Percentiles rank a stretch among this genome's conserved stretches.
Evolutionary conservation across 2,888 invertebrate species (phyloP).

Genomic region (Hetaerina titia): DNA sequence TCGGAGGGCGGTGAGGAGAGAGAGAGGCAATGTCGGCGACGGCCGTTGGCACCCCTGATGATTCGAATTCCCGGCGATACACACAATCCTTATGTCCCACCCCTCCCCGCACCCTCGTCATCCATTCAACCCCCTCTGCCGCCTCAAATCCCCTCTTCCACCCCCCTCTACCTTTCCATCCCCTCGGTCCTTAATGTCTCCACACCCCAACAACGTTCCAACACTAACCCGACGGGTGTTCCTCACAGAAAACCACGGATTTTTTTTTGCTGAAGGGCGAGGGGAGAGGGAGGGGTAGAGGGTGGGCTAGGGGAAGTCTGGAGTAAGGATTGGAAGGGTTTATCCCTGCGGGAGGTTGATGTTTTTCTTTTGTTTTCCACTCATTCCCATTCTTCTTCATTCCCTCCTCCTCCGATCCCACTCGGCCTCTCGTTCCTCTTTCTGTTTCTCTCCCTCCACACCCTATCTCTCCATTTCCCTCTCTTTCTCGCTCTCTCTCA

Average conservation of each 20-base stretch:
- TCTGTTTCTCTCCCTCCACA: neutral
- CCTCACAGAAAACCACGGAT: constrained; percentile 19
- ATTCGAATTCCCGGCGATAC: constrained; percentile 44
- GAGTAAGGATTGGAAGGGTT: constrained; percentile 27
- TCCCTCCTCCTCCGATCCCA: no score
- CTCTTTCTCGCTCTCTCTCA: neutral
- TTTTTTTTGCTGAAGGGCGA: neutral
- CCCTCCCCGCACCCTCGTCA: neutral
- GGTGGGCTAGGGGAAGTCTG: neutral
- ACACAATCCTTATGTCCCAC: neutral
- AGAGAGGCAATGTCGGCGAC: neutral
- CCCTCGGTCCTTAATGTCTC: neutral
- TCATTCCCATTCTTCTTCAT: neutral
- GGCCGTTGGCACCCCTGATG: constrained; percentile 60
- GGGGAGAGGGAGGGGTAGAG: constrained; percentile 23
- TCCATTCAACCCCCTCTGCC: neutral
- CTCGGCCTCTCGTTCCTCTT: neutral
- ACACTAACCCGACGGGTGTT: neutral
- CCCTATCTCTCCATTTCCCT: neutral
- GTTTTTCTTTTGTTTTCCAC: constrained; percentile 19
- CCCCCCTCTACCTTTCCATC: neutral
- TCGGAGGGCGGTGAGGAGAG: neutral
- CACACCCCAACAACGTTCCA: neutral
- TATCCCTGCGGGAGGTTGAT: constrained; percentile 43
- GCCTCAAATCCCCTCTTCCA: neutral